Conservation (phyloP, 1,140 invertebrate genomes). For the Drosophila quadrilineata region DNA sequence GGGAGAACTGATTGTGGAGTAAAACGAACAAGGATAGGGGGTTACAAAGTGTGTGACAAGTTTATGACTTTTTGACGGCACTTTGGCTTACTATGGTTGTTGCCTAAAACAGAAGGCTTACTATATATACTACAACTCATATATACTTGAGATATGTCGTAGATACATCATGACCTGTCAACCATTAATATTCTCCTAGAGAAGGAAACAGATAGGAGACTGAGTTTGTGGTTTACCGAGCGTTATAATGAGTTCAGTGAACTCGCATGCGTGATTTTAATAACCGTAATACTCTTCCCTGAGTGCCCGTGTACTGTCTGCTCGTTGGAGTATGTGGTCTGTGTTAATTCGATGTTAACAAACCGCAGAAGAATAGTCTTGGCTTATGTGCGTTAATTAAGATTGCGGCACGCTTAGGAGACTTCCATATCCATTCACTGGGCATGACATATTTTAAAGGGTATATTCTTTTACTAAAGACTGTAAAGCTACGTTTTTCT, state of each 20-base stretch:
- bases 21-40: slow-evolving; percentile 28
- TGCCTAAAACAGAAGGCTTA: slow-evolving; percentile 6
- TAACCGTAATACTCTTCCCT: too few relatives aligned
- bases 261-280: slow-evolving; percentile 54
- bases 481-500: too few relatives aligned
- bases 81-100: slow-evolving; percentile 33
- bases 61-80: slow-evolving; percentile 74
- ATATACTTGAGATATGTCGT: too few relatives aligned
- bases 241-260: slow-evolving; percentile 66
- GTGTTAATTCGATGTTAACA: slow-evolving; percentile 5
- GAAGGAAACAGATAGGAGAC: too few relatives aligned
- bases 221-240: slow-evolving; percentile 39
- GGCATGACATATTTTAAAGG: neutral
- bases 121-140: too few relatives aligned
- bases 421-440: too few relatives aligned
- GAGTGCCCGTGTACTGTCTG: neutral
- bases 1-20: neutral
- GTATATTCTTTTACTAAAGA: too few relatives aligned
- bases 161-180: slow-evolving; percentile 48
- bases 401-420: too few relatives aligned
- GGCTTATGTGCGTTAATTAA: slow-evolving; percentile 14
- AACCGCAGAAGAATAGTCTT: neutral
- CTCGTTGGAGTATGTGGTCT: too few relatives aligned
- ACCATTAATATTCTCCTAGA: slow-evolving; percentile 46
- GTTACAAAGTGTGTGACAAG: slow-evolving; percentile 74